phyloP scores from a whole-genome alignment of 2,113 vertebrate genomes.

The Syngnathoides biaculeatus region DNA sequence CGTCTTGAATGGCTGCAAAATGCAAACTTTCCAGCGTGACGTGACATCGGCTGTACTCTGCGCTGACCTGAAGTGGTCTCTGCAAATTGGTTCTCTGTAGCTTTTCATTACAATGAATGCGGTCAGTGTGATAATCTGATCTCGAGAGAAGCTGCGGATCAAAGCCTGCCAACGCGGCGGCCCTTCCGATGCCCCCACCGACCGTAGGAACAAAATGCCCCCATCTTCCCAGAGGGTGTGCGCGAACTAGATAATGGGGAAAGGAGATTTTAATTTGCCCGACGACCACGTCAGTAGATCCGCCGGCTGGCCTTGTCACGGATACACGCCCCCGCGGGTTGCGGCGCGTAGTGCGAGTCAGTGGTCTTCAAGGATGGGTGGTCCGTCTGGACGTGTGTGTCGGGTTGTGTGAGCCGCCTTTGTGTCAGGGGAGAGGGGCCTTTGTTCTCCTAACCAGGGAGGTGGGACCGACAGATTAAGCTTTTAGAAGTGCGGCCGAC shows the following conservation, averaged over 20 bases:
- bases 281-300: slow-evolving; percentile 33
- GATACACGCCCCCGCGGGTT: slow-evolving; percentile 31
- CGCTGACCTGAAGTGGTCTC: slow-evolving; percentile 42
- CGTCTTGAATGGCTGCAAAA: slow-evolving; percentile 17
- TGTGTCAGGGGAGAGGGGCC: slow-evolving; percentile 64
- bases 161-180: slow-evolving; percentile 39
- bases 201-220: slow-evolving; percentile 47
- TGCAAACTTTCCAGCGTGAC: slow-evolving; percentile 25
- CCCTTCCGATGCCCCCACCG: slow-evolving; percentile 44
- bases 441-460: slow-evolving; percentile 76
- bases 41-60: slow-evolving; percentile 18
- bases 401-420: slow-evolving; percentile 66
- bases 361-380: slow-evolving; percentile 69
- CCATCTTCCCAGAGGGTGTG: slow-evolving; percentile 51
- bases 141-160: slow-evolving; percentile 41
- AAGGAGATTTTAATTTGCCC: slow-evolving; percentile 52
- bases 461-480: slow-evolving; percentile 73
- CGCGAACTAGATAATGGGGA: slow-evolving; percentile 44
- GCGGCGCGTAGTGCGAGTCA: slow-evolving; percentile 36
- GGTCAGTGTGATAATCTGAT: slow-evolving; percentile 43
- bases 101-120: slow-evolving; percentile 19
- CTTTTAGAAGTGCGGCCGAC: slow-evolving; percentile 73
- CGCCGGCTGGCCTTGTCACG: slow-evolving; percentile 41
- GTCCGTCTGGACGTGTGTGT: slow-evolving; percentile 69
- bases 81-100: slow-evolving; percentile 17